phyloP scores from a whole-genome alignment of 2,113 vertebrate species.

The Trematomus loennbergii region DNA sequence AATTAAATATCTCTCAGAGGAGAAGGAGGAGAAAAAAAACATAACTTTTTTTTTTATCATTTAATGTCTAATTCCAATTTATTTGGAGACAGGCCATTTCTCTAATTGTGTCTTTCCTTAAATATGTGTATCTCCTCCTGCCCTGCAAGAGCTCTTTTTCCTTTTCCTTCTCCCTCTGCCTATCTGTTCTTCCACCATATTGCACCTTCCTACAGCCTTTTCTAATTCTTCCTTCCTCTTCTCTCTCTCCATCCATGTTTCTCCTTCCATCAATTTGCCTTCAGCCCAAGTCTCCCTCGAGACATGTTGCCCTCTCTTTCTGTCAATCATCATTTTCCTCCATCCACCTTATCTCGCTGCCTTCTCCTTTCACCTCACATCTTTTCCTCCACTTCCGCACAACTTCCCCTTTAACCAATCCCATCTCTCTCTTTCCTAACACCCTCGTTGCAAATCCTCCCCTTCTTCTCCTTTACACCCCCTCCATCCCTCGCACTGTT shows the following conservation, averaged over 20 bases:
- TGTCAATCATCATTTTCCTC: conserved; percentile 61
- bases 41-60: conserved; percentile 68
- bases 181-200: conserved; percentile 10
- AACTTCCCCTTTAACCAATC: conserved; percentile 10
- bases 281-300: conserved; percentile 35
- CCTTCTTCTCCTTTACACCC: conserved; percentile 1
- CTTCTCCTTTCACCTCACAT: conserved; percentile 34
- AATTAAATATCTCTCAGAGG: conserved; percentile 79
- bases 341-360: conserved; percentile 33
- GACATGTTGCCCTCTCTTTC: conserved; percentile 54
- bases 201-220: conserved; percentile 26
- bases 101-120: conserved; percentile 69
- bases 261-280: conserved; percentile 52
- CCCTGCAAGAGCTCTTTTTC: conserved; percentile 38
- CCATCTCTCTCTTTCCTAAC: conserved; percentile 19
- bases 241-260: conserved; percentile 20
- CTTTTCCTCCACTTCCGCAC: conserved; percentile 28
- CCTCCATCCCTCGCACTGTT: background rate
- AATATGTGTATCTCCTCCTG: conserved; percentile 48
- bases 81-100: conserved; percentile 70
- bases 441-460: conserved; percentile 19
- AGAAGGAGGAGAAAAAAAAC: conserved; percentile 41
- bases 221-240: conserved; percentile 12
- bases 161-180: conserved; percentile 7
- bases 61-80: conserved; percentile 78